These are phyloP conservation scores for Tethea ocularis DNA, from an alignment of 2,888 invertebrate genomes.

Conservation along the genomic window DNA sequence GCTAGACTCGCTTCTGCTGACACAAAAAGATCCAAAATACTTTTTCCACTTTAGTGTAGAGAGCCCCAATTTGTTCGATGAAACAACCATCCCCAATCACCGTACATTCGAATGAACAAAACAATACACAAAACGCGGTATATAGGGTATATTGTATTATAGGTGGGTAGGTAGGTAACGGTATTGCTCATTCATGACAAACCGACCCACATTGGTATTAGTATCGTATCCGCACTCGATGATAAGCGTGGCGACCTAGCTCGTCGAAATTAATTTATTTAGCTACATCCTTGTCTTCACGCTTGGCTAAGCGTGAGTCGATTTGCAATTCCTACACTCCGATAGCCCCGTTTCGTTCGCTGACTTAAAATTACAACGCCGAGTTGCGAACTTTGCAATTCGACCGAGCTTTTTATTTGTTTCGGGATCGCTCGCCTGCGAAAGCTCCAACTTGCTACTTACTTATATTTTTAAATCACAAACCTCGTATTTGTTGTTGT, in stretches of 20 bases:
- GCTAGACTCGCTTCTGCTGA: too few species aligned
- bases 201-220: slow-evolving; percentile 39
- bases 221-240: slow-evolving; percentile 31
- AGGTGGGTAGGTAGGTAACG: too few species aligned
- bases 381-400: slow-evolving; percentile 54
- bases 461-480: slow-evolving; percentile 38
- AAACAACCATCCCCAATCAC: background rate
- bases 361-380: slow-evolving; percentile 68
- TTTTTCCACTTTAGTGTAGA: background rate
- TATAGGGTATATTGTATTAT: too few species aligned
- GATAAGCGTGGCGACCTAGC: slow-evolving; percentile 38
- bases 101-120: background rate
- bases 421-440: slow-evolving; percentile 42
- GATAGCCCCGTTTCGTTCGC: slow-evolving; percentile 65
- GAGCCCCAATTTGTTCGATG: slow-evolving; percentile 1
- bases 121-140: background rate
- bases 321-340: slow-evolving; percentile 73
- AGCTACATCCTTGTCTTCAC: slow-evolving; percentile 72
- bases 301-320: slow-evolving; percentile 66
- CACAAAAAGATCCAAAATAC: background rate
- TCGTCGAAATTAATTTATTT: slow-evolving; percentile 74
- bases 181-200: slow-evolving; percentile 15
- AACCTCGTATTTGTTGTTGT: slow-evolving; percentile 35
- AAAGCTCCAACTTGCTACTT: slow-evolving; percentile 39
- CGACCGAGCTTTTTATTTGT: slow-evolving; percentile 51